Evolutionary conservation across 2,797 vertebrate genomes (phyloP), one percentile per base, ranked within the genome.

Genomic region (Poeciliopsis presidionis): DNA sequence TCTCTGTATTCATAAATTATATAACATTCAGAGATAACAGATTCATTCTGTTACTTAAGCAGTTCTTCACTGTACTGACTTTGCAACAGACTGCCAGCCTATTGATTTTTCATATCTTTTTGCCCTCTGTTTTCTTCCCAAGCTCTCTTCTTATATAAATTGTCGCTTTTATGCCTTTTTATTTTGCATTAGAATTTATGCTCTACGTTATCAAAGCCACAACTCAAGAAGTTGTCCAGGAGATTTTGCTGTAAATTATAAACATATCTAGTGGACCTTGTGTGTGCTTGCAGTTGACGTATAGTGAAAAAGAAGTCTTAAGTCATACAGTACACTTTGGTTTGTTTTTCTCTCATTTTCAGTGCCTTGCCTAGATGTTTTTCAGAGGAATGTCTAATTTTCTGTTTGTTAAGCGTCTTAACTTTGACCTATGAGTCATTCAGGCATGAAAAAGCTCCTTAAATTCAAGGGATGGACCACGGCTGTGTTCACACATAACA

Each of bases 41-140:
- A 87, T 72, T 73, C 1, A 57, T 81, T 69, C 36, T 72, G 39
- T 79, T 84, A 67, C 78, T 81, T 75, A 74, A 51, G 73, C 69
- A 11, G 12, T 70, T 59, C 11, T 80, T 41, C 74, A 51, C 73
- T 84, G 43, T 70, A 12, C 47, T 30, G 41, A 71, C 77, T 79
- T 80, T 81, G 74, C 41, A 73, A 65, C 20, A 77, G 3, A 74
- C 39, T 72, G 63, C 28, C 47, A 63, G 59, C 61, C 3, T 73
- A 33, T 76, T 82, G 36, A 74, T 79, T 77, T 83, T 82, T 73
- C 45, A 51, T 67, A 3, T 61, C 45, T 72, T 43, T 53, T 69
- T 30, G 53, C 2, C 25, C 39, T 73, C 76, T 67, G 18, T 75
- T 28, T 79, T 76, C 75, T 25, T 80, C 78, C 4, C 55, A 28